phyloP scores from a whole-genome alignment of 2,113 vertebrate genomes.

The Chascanopsetta lugubris region DNA sequence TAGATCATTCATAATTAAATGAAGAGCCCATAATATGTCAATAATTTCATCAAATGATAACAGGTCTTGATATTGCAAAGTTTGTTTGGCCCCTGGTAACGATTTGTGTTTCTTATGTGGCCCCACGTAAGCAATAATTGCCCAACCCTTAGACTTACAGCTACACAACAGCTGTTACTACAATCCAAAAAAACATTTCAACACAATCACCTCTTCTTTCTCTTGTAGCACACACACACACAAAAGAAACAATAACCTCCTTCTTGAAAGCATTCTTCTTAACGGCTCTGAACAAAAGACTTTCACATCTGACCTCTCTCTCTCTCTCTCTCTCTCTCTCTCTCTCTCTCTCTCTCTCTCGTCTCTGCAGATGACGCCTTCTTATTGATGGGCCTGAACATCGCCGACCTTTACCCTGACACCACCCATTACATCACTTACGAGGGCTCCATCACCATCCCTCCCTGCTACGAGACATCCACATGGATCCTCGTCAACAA shows the following conservation, averaged over 20 bases:
- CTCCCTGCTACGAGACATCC: conserved; percentile 94
- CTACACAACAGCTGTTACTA: too few relatives aligned
- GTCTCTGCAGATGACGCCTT: conserved; percentile 94
- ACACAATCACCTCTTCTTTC: too few relatives aligned
- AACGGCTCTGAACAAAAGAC: not conserved
- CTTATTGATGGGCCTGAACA: conserved; percentile 92
- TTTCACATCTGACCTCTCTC: not conserved
- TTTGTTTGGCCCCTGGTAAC: too few relatives aligned
- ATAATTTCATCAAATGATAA: too few relatives aligned
- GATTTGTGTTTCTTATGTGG: too few relatives aligned
- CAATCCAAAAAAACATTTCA: too few relatives aligned
- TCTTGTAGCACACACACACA: not conserved
- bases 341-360: too few relatives aligned
- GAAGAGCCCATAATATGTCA: too few relatives aligned
- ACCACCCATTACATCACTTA: conserved; percentile 96
- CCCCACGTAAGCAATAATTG: too few relatives aligned
- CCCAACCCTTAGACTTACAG: too few relatives aligned
- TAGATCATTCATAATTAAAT: too few relatives aligned
- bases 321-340: not conserved
- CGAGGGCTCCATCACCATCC: conserved; percentile 94
- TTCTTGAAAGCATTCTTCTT: not conserved
- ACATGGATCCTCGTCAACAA: conserved; percentile 99
- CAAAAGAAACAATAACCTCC: not conserved
- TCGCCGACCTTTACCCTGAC: conserved; percentile 93
- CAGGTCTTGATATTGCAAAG: too few relatives aligned